Percentiles rank a stretch among this genome's conserved stretches.
Evolutionary conservation across 2,113 vertebrate genomes (phyloP).

Genomic region (Calypte anna): DNA sequence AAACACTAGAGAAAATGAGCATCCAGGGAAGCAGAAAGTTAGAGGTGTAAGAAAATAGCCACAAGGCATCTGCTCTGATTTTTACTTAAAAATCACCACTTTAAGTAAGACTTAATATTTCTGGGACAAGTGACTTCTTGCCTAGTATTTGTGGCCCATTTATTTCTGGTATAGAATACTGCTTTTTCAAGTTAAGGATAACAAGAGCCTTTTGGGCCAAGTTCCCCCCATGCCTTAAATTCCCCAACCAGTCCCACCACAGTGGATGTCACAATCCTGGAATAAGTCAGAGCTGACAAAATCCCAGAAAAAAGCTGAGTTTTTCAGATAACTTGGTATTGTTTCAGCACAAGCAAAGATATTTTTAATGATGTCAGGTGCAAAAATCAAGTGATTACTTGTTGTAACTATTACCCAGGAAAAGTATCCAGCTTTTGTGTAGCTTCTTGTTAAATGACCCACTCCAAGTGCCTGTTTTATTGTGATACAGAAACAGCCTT

Average conservation of each 20-base stretch:
- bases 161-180: neutral
- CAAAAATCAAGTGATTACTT: constrained; percentile 15
- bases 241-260: neutral
- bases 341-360: neutral
- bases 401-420: neutral
- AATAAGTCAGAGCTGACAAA: neutral
- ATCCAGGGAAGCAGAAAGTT: neutral
- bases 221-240: neutral
- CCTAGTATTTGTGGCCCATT: neutral
- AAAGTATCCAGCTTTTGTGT: neutral
- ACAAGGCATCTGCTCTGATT: neutral
- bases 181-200: neutral
- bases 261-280: neutral
- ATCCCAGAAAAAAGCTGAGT: neutral
- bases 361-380: constrained; percentile 8
- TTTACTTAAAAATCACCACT: neutral
- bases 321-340: neutral
- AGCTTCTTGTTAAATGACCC: constrained; percentile 8
- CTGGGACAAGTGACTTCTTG: neutral
- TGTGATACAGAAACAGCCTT: neutral
- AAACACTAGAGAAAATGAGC: neutral
- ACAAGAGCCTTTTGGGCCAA: neutral
- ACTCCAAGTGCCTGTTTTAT: neutral
- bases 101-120: neutral
- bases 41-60: neutral